Evolutionary conservation across 1,140 invertebrate species (phyloP), one percentile per base, ranked within the genome.

Genomic region (Ceratosolen solmsi): DNA sequence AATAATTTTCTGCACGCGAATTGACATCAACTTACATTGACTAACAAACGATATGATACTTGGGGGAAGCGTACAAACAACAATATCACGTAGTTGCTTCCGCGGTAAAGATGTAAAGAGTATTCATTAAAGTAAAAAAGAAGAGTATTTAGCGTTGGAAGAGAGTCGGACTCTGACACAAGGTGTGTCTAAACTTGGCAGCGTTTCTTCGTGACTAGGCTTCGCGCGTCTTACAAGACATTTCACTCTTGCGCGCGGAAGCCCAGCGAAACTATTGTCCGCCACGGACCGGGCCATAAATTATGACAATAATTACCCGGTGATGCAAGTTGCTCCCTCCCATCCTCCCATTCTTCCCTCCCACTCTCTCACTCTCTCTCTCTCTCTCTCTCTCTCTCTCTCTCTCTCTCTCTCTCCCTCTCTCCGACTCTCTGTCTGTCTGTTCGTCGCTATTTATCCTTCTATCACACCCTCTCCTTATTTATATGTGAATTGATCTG

Each of bases 281-380:
- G 33, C 54, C 77, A 70, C 77, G 77, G 58, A 65, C 27, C 73
- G 41, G 72, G 56, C 83, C 82, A 84, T 84, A 83, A 84, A 83
- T 83, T 79, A 80, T 54, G 84, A 83, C 86, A 86, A 86, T 87
- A 87, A 86, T 86, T 85, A 25, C 78, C 51, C 84, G 63, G 51
- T 84, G 85, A 87, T 71, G 86, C 73, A 82, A 84, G 79, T 33
- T 17, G 2, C 20, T 20, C 38, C 38, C 41, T 38, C 41, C 70
- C 9, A n/a, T 22, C 1, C 41, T 25, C 30, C 36, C 73, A 4
- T 11, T 4, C 22, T 17, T 7, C 27, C 15, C 49, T 56, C 36
- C 25, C 38, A 8, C 68, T 1, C 30, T 65, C 17, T 68, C 63
- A 5, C 33, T 36, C 20, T 36, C 20, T 68, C 63, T 11, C 38